These are phyloP conservation scores for Teinopalpus imperialis DNA, from an alignment of 2,888 invertebrate genomes.

Conservation along the genomic window DNA sequence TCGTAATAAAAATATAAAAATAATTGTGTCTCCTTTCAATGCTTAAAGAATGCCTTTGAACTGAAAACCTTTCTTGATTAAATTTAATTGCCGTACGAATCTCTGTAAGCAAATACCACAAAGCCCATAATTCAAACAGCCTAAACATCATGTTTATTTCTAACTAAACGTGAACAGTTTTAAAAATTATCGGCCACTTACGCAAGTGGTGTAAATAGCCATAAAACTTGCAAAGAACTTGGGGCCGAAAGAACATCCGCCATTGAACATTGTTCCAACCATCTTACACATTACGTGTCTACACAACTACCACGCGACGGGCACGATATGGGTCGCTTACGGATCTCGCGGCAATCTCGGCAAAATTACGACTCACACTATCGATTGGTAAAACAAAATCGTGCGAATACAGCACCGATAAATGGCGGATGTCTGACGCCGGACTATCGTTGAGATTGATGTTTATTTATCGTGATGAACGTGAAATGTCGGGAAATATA, in stretches of 20 bases:
- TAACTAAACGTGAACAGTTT: constrained; percentile 23
- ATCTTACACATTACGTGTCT: constrained; percentile 2
- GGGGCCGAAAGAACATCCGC: constrained; percentile 35
- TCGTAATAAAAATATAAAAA: no score
- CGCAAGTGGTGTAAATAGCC: constrained; percentile 33
- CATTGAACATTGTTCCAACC: constrained; percentile 13
- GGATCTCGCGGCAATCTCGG: neutral
- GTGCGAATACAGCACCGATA: constrained; percentile 10
- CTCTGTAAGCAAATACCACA: constrained; percentile 7
- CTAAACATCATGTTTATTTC: constrained; percentile 22
- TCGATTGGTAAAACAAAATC: constrained; percentile 9
- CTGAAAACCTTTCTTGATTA: constrained; percentile 15
- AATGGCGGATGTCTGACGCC: constrained; percentile 8
- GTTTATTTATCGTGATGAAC: constrained; percentile 14
- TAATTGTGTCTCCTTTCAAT: no score
- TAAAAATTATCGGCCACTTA: constrained; percentile 33
- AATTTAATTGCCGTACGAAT: constrained; percentile 11
- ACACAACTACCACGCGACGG: constrained; percentile 12
- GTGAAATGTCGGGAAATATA: constrained; percentile 4
- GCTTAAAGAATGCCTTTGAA: no score
- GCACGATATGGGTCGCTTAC: constrained; percentile 24
- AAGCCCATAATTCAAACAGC: constrained; percentile 14
- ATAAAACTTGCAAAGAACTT: constrained; percentile 34
- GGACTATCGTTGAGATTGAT: constrained; percentile 4
- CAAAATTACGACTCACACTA: constrained; percentile 16